phyloP scores from a whole-genome alignment of 2,113 vertebrate genomes.

The Gasterosteus aculeatus region DNA sequence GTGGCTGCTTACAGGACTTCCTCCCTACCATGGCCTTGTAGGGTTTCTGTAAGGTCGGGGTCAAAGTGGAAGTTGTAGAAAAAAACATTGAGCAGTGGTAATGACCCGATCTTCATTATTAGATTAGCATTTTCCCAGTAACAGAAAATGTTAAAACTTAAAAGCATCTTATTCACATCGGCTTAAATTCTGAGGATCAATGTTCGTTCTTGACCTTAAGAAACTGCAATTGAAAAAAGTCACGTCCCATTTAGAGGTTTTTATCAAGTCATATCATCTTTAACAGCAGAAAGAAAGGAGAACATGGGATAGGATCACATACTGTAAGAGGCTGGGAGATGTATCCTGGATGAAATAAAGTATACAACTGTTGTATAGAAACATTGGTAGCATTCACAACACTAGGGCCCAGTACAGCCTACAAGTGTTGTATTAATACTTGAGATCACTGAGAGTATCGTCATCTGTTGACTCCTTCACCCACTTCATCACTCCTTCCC shows the following conservation, averaged over 20 bases:
- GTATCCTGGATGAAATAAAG: neutral
- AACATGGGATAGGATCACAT: too few relatives aligned
- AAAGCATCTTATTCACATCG: neutral
- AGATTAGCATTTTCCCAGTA: neutral
- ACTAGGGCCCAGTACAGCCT: neutral
- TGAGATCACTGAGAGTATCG: neutral
- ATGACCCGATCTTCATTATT: neutral
- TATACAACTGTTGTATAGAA: neutral
- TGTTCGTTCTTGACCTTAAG: neutral
- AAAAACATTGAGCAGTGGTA: too few relatives aligned
- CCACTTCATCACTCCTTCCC: slow-evolving; percentile 12
- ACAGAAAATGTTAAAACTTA: neutral
- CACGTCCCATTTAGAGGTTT: neutral
- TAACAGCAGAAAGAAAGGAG: neutral
- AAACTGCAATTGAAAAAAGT: neutral
- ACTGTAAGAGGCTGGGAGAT: neutral
- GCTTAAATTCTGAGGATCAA: neutral
- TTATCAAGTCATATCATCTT: neutral
- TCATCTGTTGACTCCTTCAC: slow-evolving; percentile 19
- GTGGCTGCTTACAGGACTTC: neutral
- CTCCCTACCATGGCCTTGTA: neutral
- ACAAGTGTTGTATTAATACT: neutral
- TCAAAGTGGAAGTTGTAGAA: too few relatives aligned
- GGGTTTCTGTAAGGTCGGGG: too few relatives aligned
- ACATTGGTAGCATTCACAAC: neutral